Evolutionary conservation across 2,797 vertebrate species (phyloP), one percentile per base, ranked within the genome.

Genomic region (Sardinella longiceps): DNA sequence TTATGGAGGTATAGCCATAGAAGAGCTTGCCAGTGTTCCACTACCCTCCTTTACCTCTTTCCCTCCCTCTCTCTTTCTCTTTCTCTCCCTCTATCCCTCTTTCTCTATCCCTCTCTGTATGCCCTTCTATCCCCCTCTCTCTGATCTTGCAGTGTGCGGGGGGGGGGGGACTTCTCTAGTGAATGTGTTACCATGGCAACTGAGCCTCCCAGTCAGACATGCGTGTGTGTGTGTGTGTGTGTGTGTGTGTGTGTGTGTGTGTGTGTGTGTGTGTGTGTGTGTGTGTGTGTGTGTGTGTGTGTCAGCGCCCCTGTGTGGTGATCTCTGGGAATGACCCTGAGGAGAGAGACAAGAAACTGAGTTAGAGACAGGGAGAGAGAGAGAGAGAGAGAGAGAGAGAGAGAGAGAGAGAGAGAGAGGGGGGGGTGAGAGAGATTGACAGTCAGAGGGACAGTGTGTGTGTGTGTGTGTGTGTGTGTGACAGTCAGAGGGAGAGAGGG

Each of bases 121-220:
- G n/a, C n/a, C n/a, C n/a, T n/a, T 30, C 9, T 46, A 30, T 80
- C 53, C 3, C 14, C 33, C 12, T 83, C 30, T 28, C 30, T 18
- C 66, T 37, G 28, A 56, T 63, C 58, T 28, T 63, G 58, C 58
- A 63, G 58, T 63, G 51, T 23, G 18, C 51, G 23, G 51, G 51
- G 58, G 25, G 58, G 18, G 23, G 51, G 51, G 58, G 25, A 25
- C 58, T 63, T 9, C 58, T 63, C 11, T 28, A 28, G 58, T 63
- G 58, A 56, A 56, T 63, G 58, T 63, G 58, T 63, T 63, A 28
- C 58, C 30, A 63, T 63, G 58, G 58, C 25, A 63, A 63, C 58
- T 28, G 58, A 63, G 58, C 25, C 25, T 28, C n/a, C 58, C 10
- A 56, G 51, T 20, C 51, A 56, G 51, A 5, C n/a, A n/a, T n/a